Base-by-base conservation (phyloP, 2,888 invertebrate species). In the Leptothorax acervorum region DNA sequence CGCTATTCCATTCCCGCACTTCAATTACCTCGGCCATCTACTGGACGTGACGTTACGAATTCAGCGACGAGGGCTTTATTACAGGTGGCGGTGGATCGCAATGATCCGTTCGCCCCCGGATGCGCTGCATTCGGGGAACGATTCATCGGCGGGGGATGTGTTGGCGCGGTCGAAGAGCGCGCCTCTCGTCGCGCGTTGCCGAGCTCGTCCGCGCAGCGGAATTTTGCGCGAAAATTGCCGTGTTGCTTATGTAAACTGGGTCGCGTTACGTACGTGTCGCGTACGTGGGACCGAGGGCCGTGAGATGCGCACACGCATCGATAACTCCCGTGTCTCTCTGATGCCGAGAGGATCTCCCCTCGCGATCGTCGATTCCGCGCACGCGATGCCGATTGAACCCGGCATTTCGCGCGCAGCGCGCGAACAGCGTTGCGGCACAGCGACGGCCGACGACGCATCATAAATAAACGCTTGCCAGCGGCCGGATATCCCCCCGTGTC, bases 381-480 rank as follows among this genome's bases (percentile, higher is more conserved):
- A 89, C 90, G 90, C 62, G 75, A 76, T 6, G 65, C 82, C 89
- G 90, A 90, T 89, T 87, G 89, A 89, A 88, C 83, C 18, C 53
- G 83, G 68, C 76, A 84, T 86, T 88, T 86, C 86, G 82, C 71
- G 70, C 76, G 76, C 12, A 42, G 66, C 83, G 82, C 84, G 90
- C 85, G 87, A 89, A 90, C 83, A 23, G 84, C 89, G 90, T 85
- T 84, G 83, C 86, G 76, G 63, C 57, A 68, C 31, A 48, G 70
- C 60, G 84, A 73, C 85, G 83, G 86, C 84, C 70, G 88, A 65
- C 78, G 78, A 68, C 75, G 86, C 89, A 86, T 91, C 87, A 90
- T 91, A 90, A 90, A 90, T 90, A 90, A 90, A 91, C 87, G 90
- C 84, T 90, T 88, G 88, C 90, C 88, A 86, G 78, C 82, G 68